Evolutionary conservation across 2,113 vertebrate genomes (phyloP).

Genomic region (Dendrocopos noguchii): DNA sequence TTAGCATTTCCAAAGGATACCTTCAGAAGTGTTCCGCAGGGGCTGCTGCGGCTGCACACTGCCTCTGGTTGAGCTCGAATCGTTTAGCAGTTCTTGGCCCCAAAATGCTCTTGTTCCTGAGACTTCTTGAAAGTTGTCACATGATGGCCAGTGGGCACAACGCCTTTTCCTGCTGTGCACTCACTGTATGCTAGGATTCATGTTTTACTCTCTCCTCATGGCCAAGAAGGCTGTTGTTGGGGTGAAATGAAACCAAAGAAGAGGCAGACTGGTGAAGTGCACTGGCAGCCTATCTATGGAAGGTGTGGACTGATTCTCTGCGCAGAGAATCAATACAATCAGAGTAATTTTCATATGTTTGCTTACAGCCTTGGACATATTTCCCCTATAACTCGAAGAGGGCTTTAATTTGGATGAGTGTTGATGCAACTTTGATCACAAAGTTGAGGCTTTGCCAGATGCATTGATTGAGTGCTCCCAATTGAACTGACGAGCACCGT

Average conservation of each 20-base stretch:
- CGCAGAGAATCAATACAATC: not conserved
- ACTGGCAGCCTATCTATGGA: not conserved
- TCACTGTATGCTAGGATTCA: not conserved
- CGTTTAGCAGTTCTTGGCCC: slow-evolving; percentile 19
- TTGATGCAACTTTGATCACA: not conserved
- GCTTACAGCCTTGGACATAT: not conserved
- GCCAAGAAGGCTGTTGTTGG: not conserved
- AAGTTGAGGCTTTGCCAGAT: not conserved
- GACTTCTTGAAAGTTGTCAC: slow-evolving; percentile 4
- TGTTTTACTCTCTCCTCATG: not conserved
- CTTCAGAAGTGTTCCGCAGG: slow-evolving; percentile 21
- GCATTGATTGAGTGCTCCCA: not conserved
- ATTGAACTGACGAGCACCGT: not conserved
- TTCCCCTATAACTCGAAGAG: not conserved
- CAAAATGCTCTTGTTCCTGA: slow-evolving; percentile 4
- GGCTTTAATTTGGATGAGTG: not conserved
- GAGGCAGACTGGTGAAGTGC: not conserved
- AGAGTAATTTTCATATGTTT: not conserved
- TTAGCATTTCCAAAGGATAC: slow-evolving; percentile 63
- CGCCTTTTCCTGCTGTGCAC: not conserved
- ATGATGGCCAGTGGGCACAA: fast-evolving
- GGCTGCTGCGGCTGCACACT: not conserved
- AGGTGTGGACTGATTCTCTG: not conserved
- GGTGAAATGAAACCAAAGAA: not conserved
- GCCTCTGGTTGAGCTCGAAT: slow-evolving; percentile 42